Evolutionary conservation across 2,888 invertebrate genomes (phyloP).

Genomic region (Bellardia pandia): DNA sequence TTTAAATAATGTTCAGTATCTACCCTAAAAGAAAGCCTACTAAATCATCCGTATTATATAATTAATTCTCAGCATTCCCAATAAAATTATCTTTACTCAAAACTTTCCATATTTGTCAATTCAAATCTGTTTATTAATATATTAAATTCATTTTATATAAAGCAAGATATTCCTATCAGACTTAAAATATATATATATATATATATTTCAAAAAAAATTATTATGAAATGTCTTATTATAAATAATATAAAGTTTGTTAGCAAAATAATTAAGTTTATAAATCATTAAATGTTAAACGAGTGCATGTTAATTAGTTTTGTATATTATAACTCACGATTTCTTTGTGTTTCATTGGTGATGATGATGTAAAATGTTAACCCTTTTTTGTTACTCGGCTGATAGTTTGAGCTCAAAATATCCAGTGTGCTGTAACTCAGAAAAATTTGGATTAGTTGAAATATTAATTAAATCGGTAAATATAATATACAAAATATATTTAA

Average conservation of each 20-base stretch:
- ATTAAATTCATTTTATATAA: not conserved
- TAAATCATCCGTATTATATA: not conserved
- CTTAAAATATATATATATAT: not conserved
- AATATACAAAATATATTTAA: not conserved
- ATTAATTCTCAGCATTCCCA: not conserved
- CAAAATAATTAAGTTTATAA: too few species aligned
- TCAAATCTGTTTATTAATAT: not conserved
- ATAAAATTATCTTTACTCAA: not conserved
- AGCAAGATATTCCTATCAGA: not conserved
- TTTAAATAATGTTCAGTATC: not conserved
- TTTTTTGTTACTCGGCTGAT: not conserved
- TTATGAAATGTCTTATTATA: too few species aligned
- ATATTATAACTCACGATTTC: not conserved
- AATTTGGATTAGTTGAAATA: not conserved
- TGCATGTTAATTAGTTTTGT: not conserved
- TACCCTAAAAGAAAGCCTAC: not conserved
- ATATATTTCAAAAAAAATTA: too few species aligned
- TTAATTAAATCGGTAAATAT: not conserved
- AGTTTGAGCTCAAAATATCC: not conserved
- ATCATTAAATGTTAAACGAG: too few species aligned
- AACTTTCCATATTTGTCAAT: not conserved
- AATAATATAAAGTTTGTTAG: too few species aligned
- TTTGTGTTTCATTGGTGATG: not conserved
- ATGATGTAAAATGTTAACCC: not conserved
- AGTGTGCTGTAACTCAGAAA: not conserved